Conservation (phyloP, 2,113 vertebrate genomes). For the Cyrtonyx montezumae region DNA sequence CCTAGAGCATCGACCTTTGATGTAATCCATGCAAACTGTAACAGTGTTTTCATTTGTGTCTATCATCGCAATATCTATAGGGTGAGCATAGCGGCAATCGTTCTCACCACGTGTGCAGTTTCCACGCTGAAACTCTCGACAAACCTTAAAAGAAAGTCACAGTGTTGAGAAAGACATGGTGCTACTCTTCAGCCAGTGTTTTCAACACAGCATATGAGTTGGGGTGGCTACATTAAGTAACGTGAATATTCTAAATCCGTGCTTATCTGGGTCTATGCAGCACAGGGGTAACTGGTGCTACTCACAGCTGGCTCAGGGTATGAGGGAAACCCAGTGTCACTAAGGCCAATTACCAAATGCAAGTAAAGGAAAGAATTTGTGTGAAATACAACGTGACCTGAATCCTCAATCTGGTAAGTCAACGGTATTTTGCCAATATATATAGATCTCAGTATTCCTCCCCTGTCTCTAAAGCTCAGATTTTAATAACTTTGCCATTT, state of each 20-base stretch:
- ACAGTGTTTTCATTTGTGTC: constrained; percentile 97
- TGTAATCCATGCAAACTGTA: constrained; percentile 99
- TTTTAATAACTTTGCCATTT: not conserved
- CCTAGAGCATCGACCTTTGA: constrained; percentile 96
- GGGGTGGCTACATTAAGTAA: not conserved
- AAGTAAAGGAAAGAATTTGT: not conserved
- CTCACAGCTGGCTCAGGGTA: not conserved
- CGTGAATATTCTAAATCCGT: not conserved
- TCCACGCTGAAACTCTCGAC: constrained; percentile 96
- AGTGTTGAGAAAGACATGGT: constrained; percentile 18
- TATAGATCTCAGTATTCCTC: not conserved
- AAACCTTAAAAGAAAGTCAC: constrained; percentile 85
- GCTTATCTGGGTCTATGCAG: not conserved
- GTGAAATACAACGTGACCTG: not conserved
- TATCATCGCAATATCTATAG: constrained; percentile 93
- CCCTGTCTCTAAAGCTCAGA: not conserved
- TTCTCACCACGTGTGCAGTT: constrained; percentile 98
- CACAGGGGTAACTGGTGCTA: not conserved
- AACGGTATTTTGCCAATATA: not conserved
- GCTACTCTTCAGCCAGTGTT: not conserved
- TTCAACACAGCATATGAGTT: not conserved
- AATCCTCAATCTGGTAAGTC: not conserved
- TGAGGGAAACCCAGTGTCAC: fast-evolving
- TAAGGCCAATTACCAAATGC: not conserved
- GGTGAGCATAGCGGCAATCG: constrained; percentile 98